These are phyloP conservation scores for Steromphala cineraria DNA, from an alignment of 2,888 invertebrate genomes.

Conservation along the genomic window DNA sequence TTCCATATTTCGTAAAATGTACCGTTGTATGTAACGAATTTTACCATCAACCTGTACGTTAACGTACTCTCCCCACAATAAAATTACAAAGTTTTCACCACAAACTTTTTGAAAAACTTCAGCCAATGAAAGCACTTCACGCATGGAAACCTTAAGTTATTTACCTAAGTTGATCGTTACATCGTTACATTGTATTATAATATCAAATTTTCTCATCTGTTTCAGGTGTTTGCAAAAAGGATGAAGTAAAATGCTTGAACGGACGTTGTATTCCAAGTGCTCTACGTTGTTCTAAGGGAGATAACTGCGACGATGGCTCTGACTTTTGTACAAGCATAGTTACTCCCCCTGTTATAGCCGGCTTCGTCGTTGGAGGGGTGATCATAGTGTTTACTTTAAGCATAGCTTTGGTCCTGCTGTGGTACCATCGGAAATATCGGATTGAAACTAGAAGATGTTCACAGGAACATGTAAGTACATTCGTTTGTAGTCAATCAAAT, in stretches of 20 bases:
- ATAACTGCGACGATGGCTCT: conserved; percentile 12
- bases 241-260: neutral
- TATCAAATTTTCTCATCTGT: neutral
- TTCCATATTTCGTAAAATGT: too few species aligned
- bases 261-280: neutral
- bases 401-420: neutral
- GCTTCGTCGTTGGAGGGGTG: conserved; percentile 13
- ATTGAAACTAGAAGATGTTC: neutral
- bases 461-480: neutral
- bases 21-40: too few species aligned
- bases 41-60: too few species aligned
- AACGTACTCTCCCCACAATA: too few species aligned
- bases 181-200: too few species aligned
- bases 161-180: too few species aligned
- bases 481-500: too few species aligned
- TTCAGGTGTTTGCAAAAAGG: neutral
- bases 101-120: too few species aligned
- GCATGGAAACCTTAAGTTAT: too few species aligned
- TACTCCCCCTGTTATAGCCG: neutral
- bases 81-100: too few species aligned
- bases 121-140: too few species aligned
- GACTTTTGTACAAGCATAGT: neutral
- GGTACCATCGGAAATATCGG: neutral
- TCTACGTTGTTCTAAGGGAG: neutral
- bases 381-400: neutral